phyloP scores from a whole-genome alignment of 2,797 vertebrate genomes.

The Lepilemur septentrionalis region DNA sequence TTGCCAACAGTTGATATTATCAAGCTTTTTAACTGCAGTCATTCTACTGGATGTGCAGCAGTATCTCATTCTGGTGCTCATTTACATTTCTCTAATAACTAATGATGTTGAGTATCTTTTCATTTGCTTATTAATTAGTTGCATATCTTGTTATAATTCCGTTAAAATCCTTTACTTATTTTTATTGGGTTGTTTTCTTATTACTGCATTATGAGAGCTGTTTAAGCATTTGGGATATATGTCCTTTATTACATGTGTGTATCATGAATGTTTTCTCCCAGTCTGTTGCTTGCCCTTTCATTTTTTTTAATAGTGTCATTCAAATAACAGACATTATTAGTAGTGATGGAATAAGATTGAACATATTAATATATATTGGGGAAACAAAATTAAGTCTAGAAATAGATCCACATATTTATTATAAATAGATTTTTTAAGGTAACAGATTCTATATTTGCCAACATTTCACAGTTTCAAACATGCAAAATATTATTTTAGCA shows the following conservation, averaged over 20 bases:
- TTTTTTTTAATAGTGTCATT: not conserved
- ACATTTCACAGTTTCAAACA: not conserved
- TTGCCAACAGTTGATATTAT: not conserved
- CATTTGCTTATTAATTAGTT: not conserved
- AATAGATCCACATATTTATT: not conserved
- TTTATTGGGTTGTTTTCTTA: not conserved
- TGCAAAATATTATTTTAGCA: conserved; percentile 1
- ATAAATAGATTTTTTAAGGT: not conserved
- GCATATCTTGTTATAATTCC: not conserved
- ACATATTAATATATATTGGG: not conserved
- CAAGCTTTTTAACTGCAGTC: not conserved
- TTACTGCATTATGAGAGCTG: not conserved
- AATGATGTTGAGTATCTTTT: not conserved
- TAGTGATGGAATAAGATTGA: not conserved
- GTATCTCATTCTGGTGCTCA: not conserved
- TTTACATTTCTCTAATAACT: not conserved
- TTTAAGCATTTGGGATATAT: not conserved
- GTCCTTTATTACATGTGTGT: not conserved
- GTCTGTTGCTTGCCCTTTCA: not conserved
- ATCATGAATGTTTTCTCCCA: not conserved
- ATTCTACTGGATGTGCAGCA: not conserved
- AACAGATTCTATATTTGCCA: not conserved
- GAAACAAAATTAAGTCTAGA: not conserved
- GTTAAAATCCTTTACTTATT: not conserved
- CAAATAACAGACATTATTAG: not conserved